These are phyloP conservation scores for Cenopis cana DNA, from an alignment of 2,888 invertebrate genomes.

Conservation along the genomic window DNA sequence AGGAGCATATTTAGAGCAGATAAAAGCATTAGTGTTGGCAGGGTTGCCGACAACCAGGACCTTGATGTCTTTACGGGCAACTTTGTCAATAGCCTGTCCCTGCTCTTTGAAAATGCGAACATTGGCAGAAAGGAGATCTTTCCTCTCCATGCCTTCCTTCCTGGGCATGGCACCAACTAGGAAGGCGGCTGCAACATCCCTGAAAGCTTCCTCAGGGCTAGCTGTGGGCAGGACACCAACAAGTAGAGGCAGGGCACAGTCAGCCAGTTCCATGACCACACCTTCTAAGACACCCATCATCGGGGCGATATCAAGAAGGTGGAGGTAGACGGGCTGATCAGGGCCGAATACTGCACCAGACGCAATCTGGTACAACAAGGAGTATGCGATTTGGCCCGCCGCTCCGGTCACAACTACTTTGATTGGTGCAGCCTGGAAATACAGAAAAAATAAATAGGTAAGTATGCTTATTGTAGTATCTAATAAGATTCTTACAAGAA, in stretches of 20 bases:
- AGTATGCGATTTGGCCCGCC: slow-evolving; percentile 99
- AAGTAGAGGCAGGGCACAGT: slow-evolving; percentile 96
- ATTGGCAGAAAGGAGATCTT: slow-evolving; percentile 98
- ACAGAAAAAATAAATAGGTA: slow-evolving; percentile 40
- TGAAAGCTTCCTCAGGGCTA: slow-evolving; percentile 96
- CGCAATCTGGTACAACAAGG: slow-evolving; percentile 96
- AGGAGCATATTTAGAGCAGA: slow-evolving; percentile 97
- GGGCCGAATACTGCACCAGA: slow-evolving; percentile 98
- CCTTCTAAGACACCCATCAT: slow-evolving; percentile 99
- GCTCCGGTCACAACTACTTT: slow-evolving; percentile 98
- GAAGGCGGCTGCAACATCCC: slow-evolving; percentile 97
- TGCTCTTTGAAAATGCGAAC: slow-evolving; percentile 99
- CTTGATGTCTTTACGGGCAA: slow-evolving; percentile 96
- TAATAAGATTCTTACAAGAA: slow-evolving; percentile 22
- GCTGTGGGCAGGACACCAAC: slow-evolving; percentile 93
- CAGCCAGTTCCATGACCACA: slow-evolving; percentile 98
- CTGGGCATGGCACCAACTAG: slow-evolving; percentile 99
- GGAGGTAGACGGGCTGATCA: slow-evolving; percentile 93
- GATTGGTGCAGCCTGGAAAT: slow-evolving; percentile 91
- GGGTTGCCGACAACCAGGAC: slow-evolving; percentile 99
- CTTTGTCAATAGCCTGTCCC: slow-evolving; percentile 96
- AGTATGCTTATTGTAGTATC: too few species aligned
- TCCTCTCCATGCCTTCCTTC: slow-evolving; percentile 98
- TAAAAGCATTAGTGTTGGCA: slow-evolving; percentile 99
- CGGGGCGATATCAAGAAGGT: slow-evolving; percentile 96